Percentiles rank a stretch among this genome's conserved stretches.
phyloP scores from a whole-genome alignment of 2,113 vertebrate genomes.

The Upupa epops region DNA sequence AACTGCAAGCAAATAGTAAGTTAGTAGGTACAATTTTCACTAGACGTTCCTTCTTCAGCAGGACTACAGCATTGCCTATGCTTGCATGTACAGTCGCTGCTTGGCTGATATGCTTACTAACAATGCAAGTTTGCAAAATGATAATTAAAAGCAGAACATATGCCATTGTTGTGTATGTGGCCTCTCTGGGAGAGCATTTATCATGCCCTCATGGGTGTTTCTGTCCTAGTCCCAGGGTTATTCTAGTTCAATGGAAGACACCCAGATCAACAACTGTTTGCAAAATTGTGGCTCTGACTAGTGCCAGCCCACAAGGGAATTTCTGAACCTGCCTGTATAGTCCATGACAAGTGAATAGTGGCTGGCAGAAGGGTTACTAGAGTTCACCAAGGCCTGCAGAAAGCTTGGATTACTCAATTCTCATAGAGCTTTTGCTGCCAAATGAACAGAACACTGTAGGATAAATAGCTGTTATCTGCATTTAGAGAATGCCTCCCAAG shows the following conservation, averaged over 20 bases:
- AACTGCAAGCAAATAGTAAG: background rate
- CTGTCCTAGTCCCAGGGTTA: slow-evolving; percentile 16
- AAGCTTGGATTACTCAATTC: slow-evolving; percentile 12
- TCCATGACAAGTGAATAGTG: background rate
- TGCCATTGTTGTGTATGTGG: background rate
- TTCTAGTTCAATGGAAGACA: slow-evolving; percentile 11
- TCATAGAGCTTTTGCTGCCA: background rate
- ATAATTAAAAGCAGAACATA: slow-evolving; percentile 21
- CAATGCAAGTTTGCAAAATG: background rate
- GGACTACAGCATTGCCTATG: background rate
- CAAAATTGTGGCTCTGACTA: slow-evolving; percentile 19
- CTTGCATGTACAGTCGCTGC: background rate
- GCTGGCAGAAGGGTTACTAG: slow-evolving; percentile 33
- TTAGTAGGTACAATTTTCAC: background rate
- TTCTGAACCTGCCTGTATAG: background rate
- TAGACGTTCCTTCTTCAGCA: background rate
- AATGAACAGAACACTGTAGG: background rate
- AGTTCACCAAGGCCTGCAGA: slow-evolving; percentile 20
- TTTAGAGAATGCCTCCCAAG: slow-evolving; percentile 20
- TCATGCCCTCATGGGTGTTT: slow-evolving; percentile 1
- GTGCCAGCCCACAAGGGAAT: slow-evolving; percentile 21
- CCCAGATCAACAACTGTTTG: slow-evolving; percentile 41
- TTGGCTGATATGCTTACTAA: slow-evolving; percentile 10
- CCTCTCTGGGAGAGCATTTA: background rate
- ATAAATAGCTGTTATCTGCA: slow-evolving; percentile 46